Conservation (phyloP, 1,140 invertebrate species). For the Protaetia brevitarsis region DNA sequence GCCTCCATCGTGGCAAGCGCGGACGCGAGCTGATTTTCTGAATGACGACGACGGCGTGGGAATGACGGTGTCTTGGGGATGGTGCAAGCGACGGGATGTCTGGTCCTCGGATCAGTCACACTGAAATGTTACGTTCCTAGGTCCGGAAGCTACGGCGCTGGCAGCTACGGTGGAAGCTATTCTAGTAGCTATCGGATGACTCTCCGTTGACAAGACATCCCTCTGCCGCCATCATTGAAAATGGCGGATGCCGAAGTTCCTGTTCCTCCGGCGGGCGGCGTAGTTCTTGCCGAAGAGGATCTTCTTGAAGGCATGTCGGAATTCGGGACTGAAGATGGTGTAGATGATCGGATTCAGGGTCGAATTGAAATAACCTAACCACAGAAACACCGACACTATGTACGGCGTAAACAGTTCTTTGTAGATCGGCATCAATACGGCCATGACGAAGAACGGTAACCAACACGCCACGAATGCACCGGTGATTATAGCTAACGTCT, state of each 20-base stretch:
- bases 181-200: conserved; percentile 39
- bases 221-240: conserved; percentile 49
- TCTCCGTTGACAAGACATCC: conserved; percentile 45
- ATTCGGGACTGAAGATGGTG: conserved; percentile 86
- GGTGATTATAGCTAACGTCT: conserved; percentile 87
- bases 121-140: conserved; percentile 47
- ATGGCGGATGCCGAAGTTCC: conserved; percentile 43
- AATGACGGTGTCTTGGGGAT: neutral
- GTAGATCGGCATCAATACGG: conserved; percentile 78
- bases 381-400: conserved; percentile 70
- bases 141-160: conserved; percentile 41
- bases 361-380: conserved; percentile 86
- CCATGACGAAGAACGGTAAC: conserved; percentile 87
- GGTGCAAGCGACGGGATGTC: conserved; percentile 34
- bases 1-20: neutral
- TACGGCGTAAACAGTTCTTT: conserved; percentile 48
- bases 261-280: conserved; percentile 46
- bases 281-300: conserved; percentile 66
- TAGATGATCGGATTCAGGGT: conserved; percentile 87
- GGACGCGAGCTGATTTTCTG: neutral
- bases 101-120: conserved; percentile 48
- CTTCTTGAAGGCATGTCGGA: conserved; percentile 80
- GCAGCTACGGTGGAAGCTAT: conserved; percentile 44
- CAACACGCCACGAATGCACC: conserved; percentile 87
- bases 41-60: neutral